Base-by-base conservation (phyloP, 2,888 invertebrate genomes). In the Celastrina argiolus region DNA sequence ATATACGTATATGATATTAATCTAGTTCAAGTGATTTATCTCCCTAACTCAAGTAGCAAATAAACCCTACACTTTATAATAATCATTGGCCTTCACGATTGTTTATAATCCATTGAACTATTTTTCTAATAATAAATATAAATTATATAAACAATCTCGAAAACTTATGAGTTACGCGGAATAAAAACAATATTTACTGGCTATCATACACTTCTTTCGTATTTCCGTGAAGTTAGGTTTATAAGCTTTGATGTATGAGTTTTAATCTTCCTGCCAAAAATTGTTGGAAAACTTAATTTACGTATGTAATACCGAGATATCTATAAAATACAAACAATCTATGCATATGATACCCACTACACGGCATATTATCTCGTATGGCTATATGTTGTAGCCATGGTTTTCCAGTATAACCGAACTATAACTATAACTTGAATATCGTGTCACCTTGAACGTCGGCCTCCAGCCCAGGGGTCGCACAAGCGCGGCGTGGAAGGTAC, bases 401-500 rank as follows among this genome's bases (percentile, higher is more conserved):
- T 28, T 28, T 28, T 28, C 28, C 28, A 28, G 28, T 28, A 28
- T 28, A n/a, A n/a, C n/a, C n/a, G n/a, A n/a, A n/a, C n/a, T n/a
- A n/a, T n/a, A n/a, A n/a, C n/a, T n/a, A n/a, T n/a, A n/a, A n/a
- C n/a, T n/a, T n/a, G n/a, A n/a, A n/a, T n/a, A 31, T 31, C 31
- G 5, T 5, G 6, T 31, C 4, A 96, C 97, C 87, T 94, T 94
- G 84, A 97, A 97, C 2, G 96, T 97, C 66, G 97, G 97, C 70
- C 97, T 92, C 97, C 97, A 97, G n/a, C 97, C 97, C 22, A 97
- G 88, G 0, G 97, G 97, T 69, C 97, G 95, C 31, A 97, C 94
- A 51, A 97, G 91, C 0, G 97, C 96, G 3, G 97, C 97, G 85
- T 98, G 98, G 91, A 98, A 98, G 31, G 97, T 97, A 81, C 98